Percentiles rank a stretch among this genome's conserved stretches.
Evolutionary conservation across 2,888 invertebrate species (phyloP).

Genomic region (Selenia dentaria): DNA sequence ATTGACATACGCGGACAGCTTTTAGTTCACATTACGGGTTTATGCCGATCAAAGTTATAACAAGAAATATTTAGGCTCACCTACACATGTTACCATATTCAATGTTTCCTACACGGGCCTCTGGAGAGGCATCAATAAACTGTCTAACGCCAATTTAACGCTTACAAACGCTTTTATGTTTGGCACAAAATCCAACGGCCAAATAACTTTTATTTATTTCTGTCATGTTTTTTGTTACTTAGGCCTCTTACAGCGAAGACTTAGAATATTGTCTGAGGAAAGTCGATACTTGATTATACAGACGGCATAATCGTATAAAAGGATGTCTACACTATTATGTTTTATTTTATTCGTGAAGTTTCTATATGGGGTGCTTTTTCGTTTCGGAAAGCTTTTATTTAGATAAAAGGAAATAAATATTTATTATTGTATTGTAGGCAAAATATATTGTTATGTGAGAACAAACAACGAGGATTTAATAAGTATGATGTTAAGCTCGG

Average conservation of each 20-base stretch:
- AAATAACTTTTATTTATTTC: constrained; percentile 29
- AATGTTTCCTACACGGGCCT: constrained; percentile 30
- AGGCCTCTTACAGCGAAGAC: constrained; percentile 3
- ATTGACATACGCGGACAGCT: constrained; percentile 15
- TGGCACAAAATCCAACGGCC: constrained; percentile 28
- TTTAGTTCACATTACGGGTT: constrained; percentile 20
- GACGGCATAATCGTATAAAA: no score
- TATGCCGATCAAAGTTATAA: constrained; percentile 29
- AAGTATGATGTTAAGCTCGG: neutral
- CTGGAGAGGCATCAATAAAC: constrained; percentile 37
- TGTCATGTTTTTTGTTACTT: constrained; percentile 27
- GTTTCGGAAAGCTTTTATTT: no score
- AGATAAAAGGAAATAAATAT: neutral
- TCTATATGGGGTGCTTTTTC: no score
- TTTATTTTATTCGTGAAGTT: no score
- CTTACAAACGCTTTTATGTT: constrained; percentile 31
- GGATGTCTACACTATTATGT: no score
- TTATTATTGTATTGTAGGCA: neutral
- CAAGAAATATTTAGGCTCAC: constrained; percentile 27
- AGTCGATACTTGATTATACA: no score
- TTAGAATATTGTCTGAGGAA: neutral
- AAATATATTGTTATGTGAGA: neutral
- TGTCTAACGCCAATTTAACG: constrained; percentile 33
- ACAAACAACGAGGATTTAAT: neutral
- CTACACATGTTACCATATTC: constrained; percentile 28